These are phyloP conservation scores for Cataglyphis cursor DNA, from an alignment of 2,888 invertebrate species.

Conservation along the genomic window DNA sequence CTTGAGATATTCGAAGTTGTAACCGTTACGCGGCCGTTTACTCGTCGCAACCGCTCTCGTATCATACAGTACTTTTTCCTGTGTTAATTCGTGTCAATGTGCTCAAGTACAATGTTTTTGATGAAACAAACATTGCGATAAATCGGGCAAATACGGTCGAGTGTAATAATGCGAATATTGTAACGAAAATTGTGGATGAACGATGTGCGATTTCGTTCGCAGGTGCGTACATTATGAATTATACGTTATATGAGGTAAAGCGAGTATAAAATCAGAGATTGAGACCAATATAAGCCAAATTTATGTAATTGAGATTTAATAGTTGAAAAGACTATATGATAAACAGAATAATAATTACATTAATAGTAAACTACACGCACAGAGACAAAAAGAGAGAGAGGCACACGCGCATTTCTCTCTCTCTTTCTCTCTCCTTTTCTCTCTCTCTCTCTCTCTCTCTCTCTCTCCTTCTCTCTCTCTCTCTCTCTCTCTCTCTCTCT, in stretches of 20 bases:
- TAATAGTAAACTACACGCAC: no score
- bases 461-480: no score
- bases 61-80: neutral
- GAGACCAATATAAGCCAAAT: neutral
- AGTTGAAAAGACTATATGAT: neutral
- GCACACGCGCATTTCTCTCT: no score
- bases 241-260: neutral
- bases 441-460: no score
- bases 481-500: no score
- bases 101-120: neutral
- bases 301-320: neutral
- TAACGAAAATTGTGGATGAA: neutral
- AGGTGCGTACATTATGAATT: neutral
- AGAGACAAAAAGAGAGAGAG: no score
- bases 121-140: neutral
- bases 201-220: neutral
- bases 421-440: no score
- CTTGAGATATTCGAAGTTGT: conserved; percentile 16
- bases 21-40: neutral
- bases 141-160: no score
- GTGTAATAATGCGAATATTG: neutral
- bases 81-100: neutral
- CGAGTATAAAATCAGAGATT: neutral
- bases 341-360: neutral
- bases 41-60: neutral